Base-by-base conservation (phyloP, 2,888 invertebrate species). In the Limulus polyphemus region DNA sequence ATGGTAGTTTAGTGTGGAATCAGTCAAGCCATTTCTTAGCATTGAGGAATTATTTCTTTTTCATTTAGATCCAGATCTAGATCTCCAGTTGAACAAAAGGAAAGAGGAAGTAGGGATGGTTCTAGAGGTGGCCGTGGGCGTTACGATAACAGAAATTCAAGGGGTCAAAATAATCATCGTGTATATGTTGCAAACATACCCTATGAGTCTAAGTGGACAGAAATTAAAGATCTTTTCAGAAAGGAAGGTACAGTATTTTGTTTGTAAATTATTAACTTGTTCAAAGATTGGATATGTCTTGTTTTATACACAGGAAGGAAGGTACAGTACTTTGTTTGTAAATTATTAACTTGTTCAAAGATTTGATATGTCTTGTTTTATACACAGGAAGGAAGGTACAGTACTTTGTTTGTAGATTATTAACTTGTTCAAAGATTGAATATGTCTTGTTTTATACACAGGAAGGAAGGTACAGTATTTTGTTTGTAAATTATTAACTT, bases 171-270 rank as follows among this genome's bases (percentile, higher is more conserved):
- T 10, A 75, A 75, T 50, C 72, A 75, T 55, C 80, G 90, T 68
- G 83, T 93, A 68, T 90, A 89, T 76, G 88, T 95, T 61, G 90
- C 90, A 9, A 95, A 95, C 78, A 92, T 99, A 76, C 94, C 98
- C 0, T 99, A 94, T 75, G 97, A 99, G 73, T 89, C 87, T 47
- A 67, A 70, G 56, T 70, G 68, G 70, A 94, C 97, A 73, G 97
- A 98, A 75, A 79, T 99, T 58, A 99, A 99, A 78, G 97, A 97
- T 79, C 79, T 95, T 61, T 91, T 94, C 73, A 83, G 90, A 73
- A 87, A 86, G 70, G 81, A 83, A 77, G 80, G 81, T 81, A 73
- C 69, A 64, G 65, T 47, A 2, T 55, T 59, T 48, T 11, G n/a
- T 32, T 32, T 32, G n/a, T n/a, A n/a, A n/a, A n/a, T n/a, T n/a